phyloP scores from a whole-genome alignment of 2,888 invertebrate species.

The Embidobia sp. region DNA sequence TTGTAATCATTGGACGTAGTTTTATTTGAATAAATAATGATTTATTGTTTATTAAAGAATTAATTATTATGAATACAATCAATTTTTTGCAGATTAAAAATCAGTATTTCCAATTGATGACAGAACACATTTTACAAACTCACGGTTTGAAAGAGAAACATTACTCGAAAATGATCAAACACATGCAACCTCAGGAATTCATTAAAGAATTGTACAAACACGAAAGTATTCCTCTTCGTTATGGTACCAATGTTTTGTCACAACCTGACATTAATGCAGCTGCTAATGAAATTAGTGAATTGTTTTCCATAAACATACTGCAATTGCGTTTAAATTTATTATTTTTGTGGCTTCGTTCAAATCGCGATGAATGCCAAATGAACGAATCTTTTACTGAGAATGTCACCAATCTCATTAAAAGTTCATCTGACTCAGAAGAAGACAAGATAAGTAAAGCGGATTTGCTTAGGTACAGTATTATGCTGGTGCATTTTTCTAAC shows the following conservation, averaged over 20 bases:
- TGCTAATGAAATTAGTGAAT: slow-evolving; percentile 79
- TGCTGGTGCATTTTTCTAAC: too few species aligned
- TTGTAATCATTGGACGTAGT: too few species aligned
- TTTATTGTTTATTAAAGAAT: too few species aligned
- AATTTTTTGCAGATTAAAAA: slow-evolving; percentile 73
- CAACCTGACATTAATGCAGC: slow-evolving; percentile 82
- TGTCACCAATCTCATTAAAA: slow-evolving; percentile 42
- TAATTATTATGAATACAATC: too few species aligned
- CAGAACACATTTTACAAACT: slow-evolving; percentile 82
- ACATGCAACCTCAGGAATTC: slow-evolving; percentile 78
- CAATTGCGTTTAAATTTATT: slow-evolving; percentile 79
- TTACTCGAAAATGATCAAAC: slow-evolving; percentile 80
- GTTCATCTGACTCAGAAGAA: slow-evolving; percentile 35
- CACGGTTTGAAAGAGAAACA: slow-evolving; percentile 80
- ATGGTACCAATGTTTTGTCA: slow-evolving; percentile 72
- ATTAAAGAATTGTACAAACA: slow-evolving; percentile 82
- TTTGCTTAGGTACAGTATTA: slow-evolving; percentile 70
- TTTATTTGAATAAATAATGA: too few species aligned
- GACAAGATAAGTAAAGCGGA: slow-evolving; percentile 69
- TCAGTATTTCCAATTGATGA: slow-evolving; percentile 81
- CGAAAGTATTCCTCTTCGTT: slow-evolving; percentile 81
- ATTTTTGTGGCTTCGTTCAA: slow-evolving; percentile 78
- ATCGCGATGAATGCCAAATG: slow-evolving; percentile 63
- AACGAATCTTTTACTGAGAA: slow-evolving; percentile 73
- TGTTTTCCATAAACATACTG: slow-evolving; percentile 80